A percentile compares a stretch with the other conserved stretches of the same genome.
phyloP scores from a whole-genome alignment of 2,888 invertebrate species.

The Timema cristinae region DNA sequence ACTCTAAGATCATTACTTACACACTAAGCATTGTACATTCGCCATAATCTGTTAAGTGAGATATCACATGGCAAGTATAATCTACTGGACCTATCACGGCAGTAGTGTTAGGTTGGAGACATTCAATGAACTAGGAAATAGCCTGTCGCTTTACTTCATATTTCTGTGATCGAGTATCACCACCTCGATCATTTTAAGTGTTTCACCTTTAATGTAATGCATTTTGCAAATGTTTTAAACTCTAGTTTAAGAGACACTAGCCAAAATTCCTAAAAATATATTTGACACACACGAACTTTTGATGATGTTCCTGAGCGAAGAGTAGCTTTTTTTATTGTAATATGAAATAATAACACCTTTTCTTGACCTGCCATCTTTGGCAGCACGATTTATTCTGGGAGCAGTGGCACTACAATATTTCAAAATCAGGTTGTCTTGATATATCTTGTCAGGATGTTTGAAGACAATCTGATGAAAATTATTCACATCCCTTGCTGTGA shows the following conservation, averaged over 20 bases:
- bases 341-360: no score
- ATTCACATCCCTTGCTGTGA: no score
- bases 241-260: background rate
- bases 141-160: constrained; percentile 2
- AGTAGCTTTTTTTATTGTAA: background rate
- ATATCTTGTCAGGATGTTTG: no score
- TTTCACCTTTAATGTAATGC: background rate
- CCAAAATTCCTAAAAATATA: constrained; percentile 1
- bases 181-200: background rate
- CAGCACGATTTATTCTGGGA: no score
- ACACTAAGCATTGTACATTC: background rate
- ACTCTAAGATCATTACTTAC: background rate
- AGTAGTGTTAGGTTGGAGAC: background rate
- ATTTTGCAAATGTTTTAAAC: background rate
- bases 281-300: background rate
- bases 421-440: no score
- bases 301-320: background rate
- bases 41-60: background rate
- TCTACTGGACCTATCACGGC: background rate
- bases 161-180: background rate
- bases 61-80: background rate
- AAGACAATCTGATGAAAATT: no score
- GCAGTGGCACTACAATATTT: no score
- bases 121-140: constrained; percentile 1
- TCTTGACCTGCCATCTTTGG: no score